Evolutionary conservation across 2,888 invertebrate species (phyloP), one percentile per base, ranked within the genome.

Genomic region (Lasioglossum oenotherae): DNA sequence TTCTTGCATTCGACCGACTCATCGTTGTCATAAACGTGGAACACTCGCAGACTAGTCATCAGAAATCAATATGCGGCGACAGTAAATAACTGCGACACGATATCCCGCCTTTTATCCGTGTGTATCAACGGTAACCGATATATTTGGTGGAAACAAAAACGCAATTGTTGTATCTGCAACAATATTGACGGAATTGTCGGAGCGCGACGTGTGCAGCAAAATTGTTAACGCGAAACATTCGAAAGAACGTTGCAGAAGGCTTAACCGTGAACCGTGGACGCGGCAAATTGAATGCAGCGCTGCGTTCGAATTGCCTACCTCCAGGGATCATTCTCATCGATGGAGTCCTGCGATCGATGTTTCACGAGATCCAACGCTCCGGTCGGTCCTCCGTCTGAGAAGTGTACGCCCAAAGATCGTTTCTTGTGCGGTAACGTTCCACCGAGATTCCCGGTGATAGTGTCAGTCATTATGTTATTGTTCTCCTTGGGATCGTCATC

Each of bases 391-490:
- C 88, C 87, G 75, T 95, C 94, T 14, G 93, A 93, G 82, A 94
- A 94, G 83, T 94, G 93, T 23, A 93, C 93, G 31, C 93, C 93
- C 69, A 92, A 84, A 44, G 93, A 90, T 64, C 93, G 92, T 88
- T 95, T 95, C 86, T 95, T 94, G 80, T 95, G 93, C n/a, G 94
- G 95, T 86, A 95, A 87, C 31, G 95, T 95, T 38, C 95, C 95
- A 64, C 94, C 94, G 69, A 95, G 92, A 89, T 94, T 94, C 41
- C 94, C 94, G 78, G 88, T 85, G 78, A 95, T 93, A 14, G 93
- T 94, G 74, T 95, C 94, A 87, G 95, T 92, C 89, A 93, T 92
- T 92, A 96, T 96, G 91, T 96, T 96, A 92, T 96, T 96, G 78
- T 96, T 96, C 81, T 96, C 95, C 53, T 93, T 87, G 72, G 93